Base-by-base conservation (phyloP, 2,797 vertebrate species). In the Corythornis leucogaster region DNA sequence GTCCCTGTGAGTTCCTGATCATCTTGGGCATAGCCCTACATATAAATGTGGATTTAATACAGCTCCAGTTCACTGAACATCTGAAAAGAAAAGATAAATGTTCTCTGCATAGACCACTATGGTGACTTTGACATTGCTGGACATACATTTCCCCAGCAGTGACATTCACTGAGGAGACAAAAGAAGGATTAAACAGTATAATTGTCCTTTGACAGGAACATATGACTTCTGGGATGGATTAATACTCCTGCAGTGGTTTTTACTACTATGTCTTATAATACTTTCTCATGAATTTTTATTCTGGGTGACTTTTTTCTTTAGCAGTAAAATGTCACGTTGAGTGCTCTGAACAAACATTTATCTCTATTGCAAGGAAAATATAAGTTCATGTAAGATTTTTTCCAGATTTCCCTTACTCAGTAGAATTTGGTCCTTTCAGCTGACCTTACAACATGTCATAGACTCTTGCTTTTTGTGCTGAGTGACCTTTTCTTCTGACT, bases 31-130 rank as follows among this genome's bases (percentile, higher is more conserved):
- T 69, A 93, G 22, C 51, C 64, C n/a, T 80, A 94, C 59, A 89
- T 87, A 89, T 91, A 91, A 96, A 95, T 82, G 58, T 93, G 90
- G 67, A 92, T 96, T 96, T 94, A 96, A 96, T 94, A 85, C 88
- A 89, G 87, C 69, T 87, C 61, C 43, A 95, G 91, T 89, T 97
- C 96, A 96, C 66, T 96, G 95, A 87, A 81, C 82, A 71, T 93
- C 43, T 74, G 6, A 93, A 73, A 88, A 87, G 82, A 46, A 87
- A 81, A 94, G 94, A 97, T 89, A 96, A 97, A 96, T 94, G 89
- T 84, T 94, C 63, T 67, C 87, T 89, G 55, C 31, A 21, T 4
- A 85, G 92, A 84, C 78, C 87, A 53, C 48, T 55, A 54, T 77
- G 24, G 42, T 92, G 89, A 95, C 95, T 96, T 95, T 96, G 96